A percentile compares a stretch with the other conserved stretches of the same genome.
These are phyloP conservation scores for Eumerus sabulonum DNA, from an alignment of 2,888 invertebrate species.

Conservation along the genomic window DNA sequence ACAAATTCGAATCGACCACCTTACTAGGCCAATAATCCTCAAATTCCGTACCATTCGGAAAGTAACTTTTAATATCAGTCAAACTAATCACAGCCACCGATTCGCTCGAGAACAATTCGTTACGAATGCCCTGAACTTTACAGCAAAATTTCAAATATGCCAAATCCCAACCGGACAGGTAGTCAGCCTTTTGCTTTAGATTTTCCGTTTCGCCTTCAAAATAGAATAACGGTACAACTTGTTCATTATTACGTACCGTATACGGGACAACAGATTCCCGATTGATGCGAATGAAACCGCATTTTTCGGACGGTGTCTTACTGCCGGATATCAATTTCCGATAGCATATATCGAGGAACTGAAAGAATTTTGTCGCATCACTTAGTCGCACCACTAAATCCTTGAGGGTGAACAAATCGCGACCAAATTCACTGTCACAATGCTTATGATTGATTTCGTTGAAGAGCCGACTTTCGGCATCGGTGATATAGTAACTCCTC, in stretches of 20 bases:
- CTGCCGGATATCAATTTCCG: slow-evolving; percentile 87
- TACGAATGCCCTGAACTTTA: slow-evolving; percentile 94
- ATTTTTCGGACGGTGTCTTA: slow-evolving; percentile 86
- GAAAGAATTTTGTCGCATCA: slow-evolving; percentile 94
- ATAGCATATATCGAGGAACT: slow-evolving; percentile 93
- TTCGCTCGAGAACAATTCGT: slow-evolving; percentile 94
- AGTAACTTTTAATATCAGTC: slow-evolving; percentile 93
- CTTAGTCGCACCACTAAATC: slow-evolving; percentile 93
- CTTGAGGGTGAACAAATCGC: slow-evolving; percentile 91
- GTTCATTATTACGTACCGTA: slow-evolving; percentile 89
- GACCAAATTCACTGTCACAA: slow-evolving; percentile 93
- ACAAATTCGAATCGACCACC: slow-evolving; percentile 89
- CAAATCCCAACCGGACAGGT: slow-evolving; percentile 94
- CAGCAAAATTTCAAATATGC: slow-evolving; percentile 96
- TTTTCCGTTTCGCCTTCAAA: slow-evolving; percentile 93
- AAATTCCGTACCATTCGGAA: slow-evolving; percentile 92
- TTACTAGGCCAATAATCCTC: slow-evolving; percentile 97
- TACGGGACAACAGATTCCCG: slow-evolving; percentile 96
- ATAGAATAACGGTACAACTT: slow-evolving; percentile 95
- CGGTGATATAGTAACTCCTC: slow-evolving; percentile 94
- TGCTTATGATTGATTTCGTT: slow-evolving; percentile 96
- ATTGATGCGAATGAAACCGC: slow-evolving; percentile 94
- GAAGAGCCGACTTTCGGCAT: slow-evolving; percentile 91
- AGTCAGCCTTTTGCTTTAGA: slow-evolving; percentile 91
- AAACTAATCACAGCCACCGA: slow-evolving; percentile 94